phyloP scores from a whole-genome alignment of 2,113 vertebrate genomes.

The Stomatorhinus ivindoensis region DNA sequence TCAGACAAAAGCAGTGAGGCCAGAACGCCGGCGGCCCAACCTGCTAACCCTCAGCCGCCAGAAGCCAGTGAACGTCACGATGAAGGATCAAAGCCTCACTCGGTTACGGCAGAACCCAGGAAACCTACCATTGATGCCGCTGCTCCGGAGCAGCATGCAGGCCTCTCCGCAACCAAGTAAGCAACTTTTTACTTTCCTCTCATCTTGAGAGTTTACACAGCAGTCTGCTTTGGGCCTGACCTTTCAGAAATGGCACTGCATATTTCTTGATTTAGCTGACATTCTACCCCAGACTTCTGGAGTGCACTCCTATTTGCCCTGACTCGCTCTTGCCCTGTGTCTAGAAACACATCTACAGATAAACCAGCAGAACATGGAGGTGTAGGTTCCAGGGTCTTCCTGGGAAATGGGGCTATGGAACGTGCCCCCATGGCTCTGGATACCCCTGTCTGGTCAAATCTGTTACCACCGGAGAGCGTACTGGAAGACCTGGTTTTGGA shows the following conservation, averaged over 20 bases:
- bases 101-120: slow-evolving; percentile 4
- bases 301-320: background rate
- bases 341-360: slow-evolving; percentile 28
- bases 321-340: background rate
- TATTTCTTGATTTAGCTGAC: background rate
- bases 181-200: slow-evolving; percentile 3
- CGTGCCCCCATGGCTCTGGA: slow-evolving; percentile 50
- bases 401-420: slow-evolving; percentile 36
- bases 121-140: slow-evolving; percentile 17
- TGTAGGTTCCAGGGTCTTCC: slow-evolving; percentile 43
- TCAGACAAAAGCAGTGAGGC: slow-evolving; percentile 31
- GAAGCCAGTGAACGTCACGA: background rate
- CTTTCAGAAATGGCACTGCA: background rate
- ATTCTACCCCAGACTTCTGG: background rate
- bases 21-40: background rate
- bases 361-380: slow-evolving; percentile 22
- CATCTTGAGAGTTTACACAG: background rate
- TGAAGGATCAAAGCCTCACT: slow-evolving; percentile 1
- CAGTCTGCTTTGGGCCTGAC: background rate
- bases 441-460: slow-evolving; percentile 48
- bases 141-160: slow-evolving; percentile 17
- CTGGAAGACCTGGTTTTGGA: slow-evolving; percentile 59
- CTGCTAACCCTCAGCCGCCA: background rate
- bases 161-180: slow-evolving; percentile 22
- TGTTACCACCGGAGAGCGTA: slow-evolving; percentile 21